A percentile compares a stretch with the other conserved stretches of the same genome.
Conservation (phyloP, 2,797 vertebrate genomes). For the Scyliorhinus canicula region DNA sequence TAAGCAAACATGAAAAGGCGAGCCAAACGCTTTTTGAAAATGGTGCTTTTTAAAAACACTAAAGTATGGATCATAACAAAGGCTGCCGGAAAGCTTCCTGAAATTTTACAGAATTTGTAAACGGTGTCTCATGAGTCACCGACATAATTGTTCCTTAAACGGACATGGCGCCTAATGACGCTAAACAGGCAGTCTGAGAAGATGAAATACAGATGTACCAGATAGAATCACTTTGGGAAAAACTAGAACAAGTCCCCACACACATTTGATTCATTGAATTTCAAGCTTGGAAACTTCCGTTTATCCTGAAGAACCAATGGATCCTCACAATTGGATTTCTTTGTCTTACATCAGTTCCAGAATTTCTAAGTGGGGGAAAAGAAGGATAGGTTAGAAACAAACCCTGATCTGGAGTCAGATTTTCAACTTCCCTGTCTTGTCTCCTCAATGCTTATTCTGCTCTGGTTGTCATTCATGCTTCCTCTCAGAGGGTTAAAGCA, state of each 20-base stretch:
- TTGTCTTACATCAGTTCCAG: background rate
- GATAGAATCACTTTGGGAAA: background rate
- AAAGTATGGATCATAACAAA: background rate
- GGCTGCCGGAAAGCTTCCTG: background rate
- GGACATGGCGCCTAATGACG: background rate
- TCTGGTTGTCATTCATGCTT: background rate
- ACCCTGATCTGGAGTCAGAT: background rate
- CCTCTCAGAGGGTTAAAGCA: background rate
- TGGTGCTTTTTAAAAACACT: background rate
- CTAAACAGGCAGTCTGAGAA: background rate
- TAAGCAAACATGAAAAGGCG: background rate
- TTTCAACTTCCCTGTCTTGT: background rate
- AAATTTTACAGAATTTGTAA: background rate
- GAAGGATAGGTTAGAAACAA: background rate
- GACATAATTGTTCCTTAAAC: background rate
- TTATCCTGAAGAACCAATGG: background rate
- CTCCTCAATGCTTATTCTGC: background rate
- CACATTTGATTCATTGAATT: background rate
- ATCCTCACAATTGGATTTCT: background rate
- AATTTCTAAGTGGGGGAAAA: background rate
- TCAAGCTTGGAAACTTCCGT: background rate
- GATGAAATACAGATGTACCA: background rate
- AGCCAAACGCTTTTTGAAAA: constrained; percentile 11
- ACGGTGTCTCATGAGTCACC: background rate
- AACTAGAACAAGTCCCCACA: background rate